phyloP scores from a whole-genome alignment of 30 jellyfish, hydroid and myxozoan genomes.

The Aurelia sp. region DNA sequence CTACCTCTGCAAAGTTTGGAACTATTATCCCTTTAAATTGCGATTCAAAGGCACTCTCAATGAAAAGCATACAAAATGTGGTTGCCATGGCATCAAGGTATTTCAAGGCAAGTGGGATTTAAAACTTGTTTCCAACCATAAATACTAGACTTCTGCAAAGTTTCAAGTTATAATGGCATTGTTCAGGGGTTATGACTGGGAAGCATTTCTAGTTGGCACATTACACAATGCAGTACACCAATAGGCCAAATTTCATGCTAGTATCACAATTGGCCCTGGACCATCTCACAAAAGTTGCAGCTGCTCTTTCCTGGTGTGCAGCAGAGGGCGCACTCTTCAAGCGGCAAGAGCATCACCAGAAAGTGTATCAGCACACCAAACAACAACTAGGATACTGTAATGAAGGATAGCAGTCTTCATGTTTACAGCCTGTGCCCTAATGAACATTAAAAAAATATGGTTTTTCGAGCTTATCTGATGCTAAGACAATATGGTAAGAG shows the following conservation, averaged over 20 bases:
- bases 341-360: too few relatives aligned
- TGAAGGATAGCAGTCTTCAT: too few relatives aligned
- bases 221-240: not conserved
- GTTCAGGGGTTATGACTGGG: constrained; percentile 13
- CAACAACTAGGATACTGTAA: too few relatives aligned
- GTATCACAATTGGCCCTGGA: not conserved
- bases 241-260: not conserved
- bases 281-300: too few relatives aligned
- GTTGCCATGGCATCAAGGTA: constrained; percentile 26
- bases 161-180: constrained; percentile 13
- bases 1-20: constrained; percentile 8
- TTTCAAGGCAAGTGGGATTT: not conserved
- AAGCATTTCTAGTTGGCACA: constrained; percentile 5
- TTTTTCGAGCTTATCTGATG: too few relatives aligned
- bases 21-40: not conserved
- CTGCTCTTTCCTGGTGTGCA: too few relatives aligned
- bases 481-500: too few relatives aligned
- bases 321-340: too few relatives aligned
- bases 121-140: not conserved
- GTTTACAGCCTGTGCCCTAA: too few relatives aligned
- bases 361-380: too few relatives aligned
- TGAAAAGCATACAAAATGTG: not conserved
- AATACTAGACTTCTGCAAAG: constrained; percentile 1
- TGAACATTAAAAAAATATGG: too few relatives aligned
- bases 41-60: not conserved